Conservation (phyloP, 2,797 vertebrate species). For the Lepidocolaptes lacrymiger region DNA sequence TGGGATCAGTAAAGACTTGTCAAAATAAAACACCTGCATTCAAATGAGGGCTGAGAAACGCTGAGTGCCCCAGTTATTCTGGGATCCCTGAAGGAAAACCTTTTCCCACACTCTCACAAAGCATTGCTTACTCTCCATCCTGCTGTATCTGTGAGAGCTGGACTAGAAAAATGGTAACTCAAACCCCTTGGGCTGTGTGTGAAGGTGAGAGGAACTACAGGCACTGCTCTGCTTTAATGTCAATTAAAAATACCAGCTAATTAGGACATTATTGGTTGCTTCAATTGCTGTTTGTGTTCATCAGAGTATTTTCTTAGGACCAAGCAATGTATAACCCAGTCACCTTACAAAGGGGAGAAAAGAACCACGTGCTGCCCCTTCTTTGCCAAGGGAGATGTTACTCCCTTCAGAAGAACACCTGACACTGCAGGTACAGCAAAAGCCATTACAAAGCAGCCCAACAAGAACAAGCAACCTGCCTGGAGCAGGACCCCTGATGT, state of each 20-base stretch:
- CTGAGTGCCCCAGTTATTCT: not conserved
- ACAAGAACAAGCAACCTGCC: not conserved
- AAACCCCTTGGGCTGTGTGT: not conserved
- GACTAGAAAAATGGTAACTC: not conserved
- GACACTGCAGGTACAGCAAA: accelerated
- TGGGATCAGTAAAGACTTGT: not conserved
- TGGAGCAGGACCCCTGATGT: accelerated
- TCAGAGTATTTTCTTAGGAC: not conserved
- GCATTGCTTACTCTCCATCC: not conserved
- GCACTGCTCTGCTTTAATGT: not conserved
- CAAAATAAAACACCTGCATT: not conserved
- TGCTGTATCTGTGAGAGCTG: not conserved
- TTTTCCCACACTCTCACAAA: not conserved
- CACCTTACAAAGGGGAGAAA: not conserved
- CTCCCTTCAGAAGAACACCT: not conserved
- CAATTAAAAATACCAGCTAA: not conserved
- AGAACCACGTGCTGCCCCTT: not conserved
- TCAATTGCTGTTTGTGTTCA: not conserved
- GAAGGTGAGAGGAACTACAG: not conserved
- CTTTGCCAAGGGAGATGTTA: not conserved
- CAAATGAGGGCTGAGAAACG: not conserved
- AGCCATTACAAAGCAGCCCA: not conserved
- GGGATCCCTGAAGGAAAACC: not conserved
- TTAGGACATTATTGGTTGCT: not conserved
- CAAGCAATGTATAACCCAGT: not conserved